Evolutionary conservation across 2,888 invertebrate species (phyloP).

Genomic region (Pteria penguin): DNA sequence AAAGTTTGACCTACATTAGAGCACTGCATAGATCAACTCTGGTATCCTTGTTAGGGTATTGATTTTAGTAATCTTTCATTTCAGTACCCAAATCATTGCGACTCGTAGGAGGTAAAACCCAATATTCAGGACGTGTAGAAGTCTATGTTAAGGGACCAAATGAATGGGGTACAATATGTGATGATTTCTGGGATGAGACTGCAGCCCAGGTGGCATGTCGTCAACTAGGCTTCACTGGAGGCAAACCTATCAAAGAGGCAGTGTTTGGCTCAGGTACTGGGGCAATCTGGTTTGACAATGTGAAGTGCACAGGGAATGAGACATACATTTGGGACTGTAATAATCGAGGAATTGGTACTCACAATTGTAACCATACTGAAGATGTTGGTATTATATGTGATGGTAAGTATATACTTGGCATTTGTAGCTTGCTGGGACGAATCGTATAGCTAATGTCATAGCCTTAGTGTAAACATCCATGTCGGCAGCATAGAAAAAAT

Average conservation of each 20-base stretch:
- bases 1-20: no score
- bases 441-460: no score
- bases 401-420: conserved; percentile 43
- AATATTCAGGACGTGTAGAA: conserved; percentile 86
- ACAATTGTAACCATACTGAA: conserved; percentile 68
- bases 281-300: conserved; percentile 71
- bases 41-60: no score
- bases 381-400: conserved; percentile 66
- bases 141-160: conserved; percentile 78
- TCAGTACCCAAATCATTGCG: conserved; percentile 82
- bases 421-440: no score
- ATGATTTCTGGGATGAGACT: conserved; percentile 64
- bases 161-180: conserved; percentile 69
- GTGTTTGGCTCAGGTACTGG: conserved; percentile 61
- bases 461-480: no score
- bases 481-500: no score
- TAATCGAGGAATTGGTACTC: conserved; percentile 60
- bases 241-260: conserved; percentile 52
- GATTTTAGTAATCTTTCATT: conserved; percentile 23
- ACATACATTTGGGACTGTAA: conserved; percentile 56
- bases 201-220: conserved; percentile 63
- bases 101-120: conserved; percentile 83
- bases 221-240: conserved; percentile 60
- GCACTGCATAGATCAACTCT: no score
- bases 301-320: conserved; percentile 64